Evolutionary conservation across 1,140 invertebrate genomes (phyloP), one percentile per base, ranked within the genome.

Genomic region (Leucophenga varia): DNA sequence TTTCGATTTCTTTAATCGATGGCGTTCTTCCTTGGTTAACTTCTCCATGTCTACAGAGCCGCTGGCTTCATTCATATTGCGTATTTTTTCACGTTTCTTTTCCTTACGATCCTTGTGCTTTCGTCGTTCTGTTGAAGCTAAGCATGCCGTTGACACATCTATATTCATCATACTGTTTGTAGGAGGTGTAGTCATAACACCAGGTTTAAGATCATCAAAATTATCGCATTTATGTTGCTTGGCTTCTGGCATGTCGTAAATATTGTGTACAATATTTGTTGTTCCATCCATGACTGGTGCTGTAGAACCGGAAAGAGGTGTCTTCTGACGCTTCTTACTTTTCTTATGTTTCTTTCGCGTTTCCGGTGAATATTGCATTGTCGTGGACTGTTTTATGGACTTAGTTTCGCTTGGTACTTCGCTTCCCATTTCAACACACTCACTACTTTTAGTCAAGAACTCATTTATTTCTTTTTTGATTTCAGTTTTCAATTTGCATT

Each of bases 311-410:
- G 80, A 81, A 14, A 82, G 75, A 2, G 81, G 81, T 52, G 80
- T 82, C 63, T 90, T 90, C 43, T 86, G 82, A 4, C 85, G 83
- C 61, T 88, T 90, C 64, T 89, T 87, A 60, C 89, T 90, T 76
- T 90, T 90, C 68, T 89, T 90, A 57, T 90, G 88, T 60, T 89
- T 90, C 59, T 86, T 90, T 3, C 86, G 77, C 20, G 79, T 64
- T 57, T 85, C 84, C 18, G 70, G 61, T 0, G 72, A 71, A 39
- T 58, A 74, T 13, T 71, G 56, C 36, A 19, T 9, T 12, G 16
- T 28, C 12, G 42, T 30, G 17, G 43, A 37, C 21, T 43, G 40
- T 16, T 40, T 32, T n/a, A n/a, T n/a, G n/a, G n/a, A n/a, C n/a
- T n/a, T n/a, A n/a, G n/a, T n/a, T n/a, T n/a, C n/a, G n/a, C n/a